These are phyloP conservation scores for Tetranychus cinnabarinus DNA, from an alignment of 1,140 invertebrate genomes.

Conservation along the genomic window DNA sequence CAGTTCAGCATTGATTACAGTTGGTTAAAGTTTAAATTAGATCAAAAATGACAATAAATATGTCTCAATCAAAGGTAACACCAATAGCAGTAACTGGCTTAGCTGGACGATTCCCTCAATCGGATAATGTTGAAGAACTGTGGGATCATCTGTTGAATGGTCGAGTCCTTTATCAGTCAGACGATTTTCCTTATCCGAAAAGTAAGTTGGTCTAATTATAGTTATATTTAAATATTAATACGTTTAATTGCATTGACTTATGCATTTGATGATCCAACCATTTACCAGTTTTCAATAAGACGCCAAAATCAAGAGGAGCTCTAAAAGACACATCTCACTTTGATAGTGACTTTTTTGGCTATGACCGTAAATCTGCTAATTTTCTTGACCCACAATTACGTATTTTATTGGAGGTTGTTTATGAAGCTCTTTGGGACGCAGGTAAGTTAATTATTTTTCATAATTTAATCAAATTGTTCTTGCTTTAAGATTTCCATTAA, in stretches of 20 bases:
- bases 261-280: not conserved
- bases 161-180: conserved; percentile 65
- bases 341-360: not conserved
- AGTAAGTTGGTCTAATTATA: not conserved
- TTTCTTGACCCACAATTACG: conserved; percentile 54
- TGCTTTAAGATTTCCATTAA: no score
- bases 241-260: not conserved
- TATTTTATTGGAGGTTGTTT: conserved; percentile 63
- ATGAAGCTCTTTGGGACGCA: conserved; percentile 83
- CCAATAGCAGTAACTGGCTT: conserved; percentile 57
- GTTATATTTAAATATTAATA: no score
- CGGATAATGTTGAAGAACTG: conserved; percentile 65
- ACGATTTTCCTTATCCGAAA: conserved; percentile 44
- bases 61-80: no score
- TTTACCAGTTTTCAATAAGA: not conserved
- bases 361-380: not conserved
- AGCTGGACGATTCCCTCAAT: conserved; percentile 69
- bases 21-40: no score
- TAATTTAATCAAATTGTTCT: no score
- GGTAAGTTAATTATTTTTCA: conserved; percentile 23
- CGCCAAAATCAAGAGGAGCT: not conserved
- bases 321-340: not conserved
- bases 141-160: conserved; percentile 56
- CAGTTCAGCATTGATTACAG: no score
- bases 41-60: no score